Conservation (phyloP, 2,888 invertebrate genomes). For the Mythimna lalbum region DNA sequence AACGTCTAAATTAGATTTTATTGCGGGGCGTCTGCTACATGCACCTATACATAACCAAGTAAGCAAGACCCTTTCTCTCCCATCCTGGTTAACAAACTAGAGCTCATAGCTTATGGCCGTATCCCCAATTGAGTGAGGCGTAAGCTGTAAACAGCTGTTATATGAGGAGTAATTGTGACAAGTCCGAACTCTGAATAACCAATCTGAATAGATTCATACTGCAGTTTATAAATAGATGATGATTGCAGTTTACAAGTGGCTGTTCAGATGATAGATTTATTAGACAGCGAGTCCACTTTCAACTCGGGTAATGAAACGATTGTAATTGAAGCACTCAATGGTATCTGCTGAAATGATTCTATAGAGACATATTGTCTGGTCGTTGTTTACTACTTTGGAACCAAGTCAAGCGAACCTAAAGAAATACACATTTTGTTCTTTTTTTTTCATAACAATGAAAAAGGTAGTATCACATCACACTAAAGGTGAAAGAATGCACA, state of each 20-base stretch:
- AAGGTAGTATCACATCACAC: too few relatives aligned
- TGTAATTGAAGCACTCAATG: conserved; percentile 6
- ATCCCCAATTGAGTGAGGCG: conserved; percentile 82
- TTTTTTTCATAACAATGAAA: too few relatives aligned
- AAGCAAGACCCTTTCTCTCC: conserved; percentile 64
- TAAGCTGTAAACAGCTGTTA: conserved; percentile 80
- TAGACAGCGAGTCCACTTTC: conserved; percentile 10
- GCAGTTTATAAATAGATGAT: conserved; percentile 48
- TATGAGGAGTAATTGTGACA: conserved; percentile 81
- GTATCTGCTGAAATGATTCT: background rate
- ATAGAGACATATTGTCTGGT: background rate
- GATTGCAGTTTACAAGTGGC: conserved; percentile 41
- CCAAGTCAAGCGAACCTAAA: background rate
- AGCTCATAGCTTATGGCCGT: conserved; percentile 75
- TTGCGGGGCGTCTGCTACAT: conserved; percentile 86
- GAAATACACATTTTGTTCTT: background rate
- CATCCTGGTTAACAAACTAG: conserved; percentile 22
- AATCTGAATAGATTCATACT: conserved; percentile 66
- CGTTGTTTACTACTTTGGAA: background rate
- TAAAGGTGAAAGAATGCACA: too few relatives aligned
- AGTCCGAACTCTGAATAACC: conserved; percentile 74
- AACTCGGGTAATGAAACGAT: background rate
- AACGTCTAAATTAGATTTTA: conserved; percentile 91
- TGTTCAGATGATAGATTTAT: conserved; percentile 31
- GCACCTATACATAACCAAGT: conserved; percentile 74